These are phyloP conservation scores for Lepeophtheirus nordmannii DNA, from an alignment of 2,888 invertebrate genomes.

Conservation along the genomic window DNA sequence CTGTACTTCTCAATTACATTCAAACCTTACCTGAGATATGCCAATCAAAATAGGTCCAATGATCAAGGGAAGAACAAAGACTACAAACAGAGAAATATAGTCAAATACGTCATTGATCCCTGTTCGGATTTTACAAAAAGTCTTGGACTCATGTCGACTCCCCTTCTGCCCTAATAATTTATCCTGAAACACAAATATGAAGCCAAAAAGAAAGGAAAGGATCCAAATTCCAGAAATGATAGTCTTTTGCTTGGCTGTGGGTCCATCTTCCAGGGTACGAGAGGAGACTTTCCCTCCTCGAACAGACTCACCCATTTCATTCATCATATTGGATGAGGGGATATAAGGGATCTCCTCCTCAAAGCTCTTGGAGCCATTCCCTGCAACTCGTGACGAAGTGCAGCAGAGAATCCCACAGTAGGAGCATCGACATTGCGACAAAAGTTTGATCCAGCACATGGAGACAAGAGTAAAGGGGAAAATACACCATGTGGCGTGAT, in stretches of 20 bases:
- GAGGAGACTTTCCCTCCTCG: neutral
- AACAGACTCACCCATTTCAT: neutral
- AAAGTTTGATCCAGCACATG: slow-evolving; percentile 16
- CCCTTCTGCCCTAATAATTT: neutral
- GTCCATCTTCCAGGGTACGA: slow-evolving; percentile 8
- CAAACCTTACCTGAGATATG: slow-evolving; percentile 16
- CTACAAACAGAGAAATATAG: slow-evolving; percentile 16
- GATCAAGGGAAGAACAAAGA: slow-evolving; percentile 13
- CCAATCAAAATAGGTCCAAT: slow-evolving; percentile 21
- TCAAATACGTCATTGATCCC: slow-evolving; percentile 23
- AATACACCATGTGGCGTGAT: slow-evolving; percentile 22
- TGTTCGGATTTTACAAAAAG: slow-evolving; percentile 13
- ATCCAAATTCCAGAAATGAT: slow-evolving; percentile 16
- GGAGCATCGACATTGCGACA: slow-evolving; percentile 7
- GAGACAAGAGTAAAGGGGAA: slow-evolving; percentile 23
- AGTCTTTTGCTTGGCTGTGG: slow-evolving; percentile 14
- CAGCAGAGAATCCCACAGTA: neutral
- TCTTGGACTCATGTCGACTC: neutral
- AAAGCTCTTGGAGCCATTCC: neutral
- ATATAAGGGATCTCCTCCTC: neutral
- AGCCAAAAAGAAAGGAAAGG: slow-evolving; percentile 9
- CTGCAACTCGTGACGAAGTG: neutral
- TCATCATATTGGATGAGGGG: neutral
- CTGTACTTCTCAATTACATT: neutral
- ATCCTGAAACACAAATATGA: slow-evolving; percentile 10